Evolutionary conservation across 2,888 invertebrate genomes (phyloP).

Genomic region (Baronia brevicornis): DNA sequence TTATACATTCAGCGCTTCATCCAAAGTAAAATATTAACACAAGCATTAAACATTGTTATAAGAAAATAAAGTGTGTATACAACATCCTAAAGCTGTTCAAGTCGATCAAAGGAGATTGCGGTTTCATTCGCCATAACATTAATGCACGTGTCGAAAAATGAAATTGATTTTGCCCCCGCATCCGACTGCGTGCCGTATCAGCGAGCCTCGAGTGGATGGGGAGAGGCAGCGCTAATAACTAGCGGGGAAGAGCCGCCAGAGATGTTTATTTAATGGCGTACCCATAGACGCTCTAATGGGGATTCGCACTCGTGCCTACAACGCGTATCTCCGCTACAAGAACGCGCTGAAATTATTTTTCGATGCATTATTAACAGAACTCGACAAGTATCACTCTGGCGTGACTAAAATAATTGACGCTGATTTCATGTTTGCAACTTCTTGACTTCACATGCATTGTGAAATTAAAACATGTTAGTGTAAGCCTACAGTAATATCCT

Average conservation of each 20-base stretch:
- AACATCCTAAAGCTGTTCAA: conserved; percentile 13
- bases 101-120: conserved; percentile 28
- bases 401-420: no score
- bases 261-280: conserved; percentile 74
- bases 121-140: conserved; percentile 56
- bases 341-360: conserved; percentile 29
- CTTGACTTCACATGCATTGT: no score
- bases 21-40: no score
- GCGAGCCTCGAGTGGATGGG: conserved; percentile 61
- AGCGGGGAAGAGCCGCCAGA: conserved; percentile 57
- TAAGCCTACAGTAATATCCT: no score
- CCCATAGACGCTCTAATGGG: conserved; percentile 68
- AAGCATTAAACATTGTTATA: no score
- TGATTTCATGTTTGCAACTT: no score
- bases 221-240: conserved; percentile 67
- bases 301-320: conserved; percentile 35
- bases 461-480: no score
- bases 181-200: conserved; percentile 72
- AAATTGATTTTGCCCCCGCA: conserved; percentile 68
- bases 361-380: conserved; percentile 21
- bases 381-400: conserved; percentile 7
- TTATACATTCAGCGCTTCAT: no score
- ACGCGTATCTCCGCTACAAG: conserved; percentile 22
- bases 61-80: conserved; percentile 9
- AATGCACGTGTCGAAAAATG: conserved; percentile 72